These are phyloP conservation scores for Xestia c-nigrum DNA, from an alignment of 2,888 invertebrate species.

Conservation along the genomic window DNA sequence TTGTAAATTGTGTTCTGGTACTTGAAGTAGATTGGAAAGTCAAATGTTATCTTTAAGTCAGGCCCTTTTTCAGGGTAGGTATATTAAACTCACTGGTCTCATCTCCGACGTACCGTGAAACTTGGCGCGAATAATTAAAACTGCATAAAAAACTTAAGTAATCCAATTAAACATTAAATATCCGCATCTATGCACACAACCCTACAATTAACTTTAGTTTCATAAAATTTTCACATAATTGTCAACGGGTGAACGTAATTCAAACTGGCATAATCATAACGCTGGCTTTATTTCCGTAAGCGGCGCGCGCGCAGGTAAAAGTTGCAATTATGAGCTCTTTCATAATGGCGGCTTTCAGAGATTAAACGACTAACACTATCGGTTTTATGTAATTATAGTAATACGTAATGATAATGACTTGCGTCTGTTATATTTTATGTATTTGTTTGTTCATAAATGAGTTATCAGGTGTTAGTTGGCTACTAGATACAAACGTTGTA, in stretches of 20 bases:
- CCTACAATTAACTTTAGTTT: slow-evolving; percentile 62
- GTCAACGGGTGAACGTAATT: slow-evolving; percentile 63
- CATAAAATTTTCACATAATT: slow-evolving; percentile 65
- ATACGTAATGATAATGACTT: slow-evolving; percentile 46
- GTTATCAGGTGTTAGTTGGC: not conserved
- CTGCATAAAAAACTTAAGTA: slow-evolving; percentile 7
- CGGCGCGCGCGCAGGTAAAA: slow-evolving; percentile 62
- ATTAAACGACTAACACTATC: slow-evolving; percentile 52
- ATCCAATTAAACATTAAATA: slow-evolving; percentile 22
- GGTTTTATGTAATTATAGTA: slow-evolving; percentile 51
- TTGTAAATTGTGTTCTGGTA: not conserved
- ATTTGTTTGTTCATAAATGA: slow-evolving; percentile 11
- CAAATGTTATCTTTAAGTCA: not conserved
- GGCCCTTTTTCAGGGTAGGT: not conserved
- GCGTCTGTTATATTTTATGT: slow-evolving; percentile 16
- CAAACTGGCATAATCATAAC: slow-evolving; percentile 60
- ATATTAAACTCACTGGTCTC: not conserved
- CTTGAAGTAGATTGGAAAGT: not conserved
- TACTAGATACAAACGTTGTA: not conserved
- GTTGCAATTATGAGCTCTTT: slow-evolving; percentile 63
- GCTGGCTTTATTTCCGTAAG: slow-evolving; percentile 59
- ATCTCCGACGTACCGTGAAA: no score
- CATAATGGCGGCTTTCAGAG: slow-evolving; percentile 52
- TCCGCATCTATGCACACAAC: slow-evolving; percentile 42
- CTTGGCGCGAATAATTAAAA: not conserved